Percentiles rank a stretch among this genome's conserved stretches.
Evolutionary conservation across 1,140 invertebrate species (phyloP).

Genomic region (Aphidius ervi): DNA sequence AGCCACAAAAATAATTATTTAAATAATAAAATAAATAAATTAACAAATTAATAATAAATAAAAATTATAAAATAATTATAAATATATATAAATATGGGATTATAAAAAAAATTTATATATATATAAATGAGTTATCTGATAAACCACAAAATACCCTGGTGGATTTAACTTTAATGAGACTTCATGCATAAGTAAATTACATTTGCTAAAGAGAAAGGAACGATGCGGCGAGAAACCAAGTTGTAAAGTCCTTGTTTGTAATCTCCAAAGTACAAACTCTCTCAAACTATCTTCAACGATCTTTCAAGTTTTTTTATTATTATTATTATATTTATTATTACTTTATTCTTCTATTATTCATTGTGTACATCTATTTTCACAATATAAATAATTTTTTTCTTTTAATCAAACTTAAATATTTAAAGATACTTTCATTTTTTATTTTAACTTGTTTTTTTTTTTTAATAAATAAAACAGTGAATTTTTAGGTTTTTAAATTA

Average conservation of each 20-base stretch:
- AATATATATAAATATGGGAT: not conserved
- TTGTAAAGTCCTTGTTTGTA: conserved; percentile 6
- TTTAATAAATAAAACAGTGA: no score
- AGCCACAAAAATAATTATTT: no score
- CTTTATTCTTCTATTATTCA: not conserved
- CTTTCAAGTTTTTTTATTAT: not conserved
- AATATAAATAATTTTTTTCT: no score
- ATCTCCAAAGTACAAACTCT: not conserved
- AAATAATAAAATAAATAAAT: not conserved
- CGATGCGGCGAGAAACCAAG: not conserved
- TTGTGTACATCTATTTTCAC: not conserved
- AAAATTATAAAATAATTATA: not conserved
- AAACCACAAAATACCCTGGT: not conserved
- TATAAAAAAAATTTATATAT: not conserved
- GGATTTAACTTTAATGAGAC: conserved; percentile 5
- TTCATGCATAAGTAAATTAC: conserved; percentile 16
- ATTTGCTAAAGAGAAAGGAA: conserved; percentile 6
- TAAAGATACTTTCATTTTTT: no score
- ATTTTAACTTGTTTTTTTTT: no score
- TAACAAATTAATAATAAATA: not conserved
- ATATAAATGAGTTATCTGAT: conserved; percentile 1
- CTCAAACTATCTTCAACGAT: conserved; percentile 1
- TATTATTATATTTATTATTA: not conserved
- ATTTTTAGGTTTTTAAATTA: no score
- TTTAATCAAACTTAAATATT: no score